Conservation (phyloP, 2,113 vertebrate species). For the Pollimyrus isidori region DNA sequence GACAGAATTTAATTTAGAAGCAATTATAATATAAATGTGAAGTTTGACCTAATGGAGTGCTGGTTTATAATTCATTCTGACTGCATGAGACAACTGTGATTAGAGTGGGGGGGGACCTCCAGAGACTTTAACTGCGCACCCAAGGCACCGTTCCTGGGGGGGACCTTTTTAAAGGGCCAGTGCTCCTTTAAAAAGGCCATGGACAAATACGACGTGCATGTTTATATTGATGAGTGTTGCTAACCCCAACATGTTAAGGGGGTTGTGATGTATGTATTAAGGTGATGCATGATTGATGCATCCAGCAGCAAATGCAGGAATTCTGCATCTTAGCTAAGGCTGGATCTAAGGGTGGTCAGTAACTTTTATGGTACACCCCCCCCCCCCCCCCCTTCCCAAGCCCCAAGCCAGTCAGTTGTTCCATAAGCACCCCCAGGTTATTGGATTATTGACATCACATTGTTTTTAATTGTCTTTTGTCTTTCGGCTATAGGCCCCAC, state of each 20-base stretch:
- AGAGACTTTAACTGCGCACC: constrained; percentile 1
- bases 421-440: background rate
- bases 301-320: background rate
- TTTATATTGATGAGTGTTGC: background rate
- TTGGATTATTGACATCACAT: background rate
- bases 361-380: background rate
- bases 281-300: background rate
- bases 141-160: background rate
- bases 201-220: background rate
- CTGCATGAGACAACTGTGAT: constrained; percentile 26
- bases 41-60: constrained; percentile 14
- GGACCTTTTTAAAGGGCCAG: background rate
- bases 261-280: background rate
- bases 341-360: background rate
- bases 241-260: background rate
- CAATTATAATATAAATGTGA: constrained; percentile 36
- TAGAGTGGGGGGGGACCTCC: constrained; percentile 7
- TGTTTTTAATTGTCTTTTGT: background rate
- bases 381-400: background rate
- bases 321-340: background rate
- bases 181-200: background rate
- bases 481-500: background rate
- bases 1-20: constrained; percentile 32
- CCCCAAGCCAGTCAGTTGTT: background rate
- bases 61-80: constrained; percentile 22